Conservation (phyloP, 2,888 invertebrate genomes). For the Nudaria mundana region DNA sequence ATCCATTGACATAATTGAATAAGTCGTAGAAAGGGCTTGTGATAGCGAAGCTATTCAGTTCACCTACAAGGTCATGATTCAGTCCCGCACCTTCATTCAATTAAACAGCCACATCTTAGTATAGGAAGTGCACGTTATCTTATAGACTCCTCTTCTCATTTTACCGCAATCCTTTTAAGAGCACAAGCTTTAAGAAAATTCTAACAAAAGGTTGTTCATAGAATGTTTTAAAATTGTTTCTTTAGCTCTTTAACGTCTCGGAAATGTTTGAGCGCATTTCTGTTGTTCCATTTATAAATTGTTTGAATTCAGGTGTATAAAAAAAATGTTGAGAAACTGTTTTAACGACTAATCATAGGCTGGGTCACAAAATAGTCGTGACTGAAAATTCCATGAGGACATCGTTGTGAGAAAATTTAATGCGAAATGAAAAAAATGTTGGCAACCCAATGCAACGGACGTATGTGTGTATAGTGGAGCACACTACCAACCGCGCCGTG, state of each 20-base stretch:
- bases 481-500: slow-evolving; percentile 52
- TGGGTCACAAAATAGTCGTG: too few species aligned
- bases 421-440: slow-evolving; percentile 63
- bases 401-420: slow-evolving; percentile 59
- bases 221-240: slow-evolving; percentile 57
- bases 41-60: slow-evolving; percentile 55
- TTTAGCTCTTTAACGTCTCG: slow-evolving; percentile 27
- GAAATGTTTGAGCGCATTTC: slow-evolving; percentile 27
- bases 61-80: slow-evolving; percentile 51
- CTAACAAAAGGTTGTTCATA: slow-evolving; percentile 56
- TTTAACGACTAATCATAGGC: slow-evolving; percentile 59
- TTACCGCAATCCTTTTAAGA: slow-evolving; percentile 62
- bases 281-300: slow-evolving; percentile 22
- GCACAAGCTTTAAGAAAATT: slow-evolving; percentile 49
- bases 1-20: slow-evolving; percentile 44
- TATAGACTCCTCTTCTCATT: slow-evolving; percentile 49
- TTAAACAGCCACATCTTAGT: slow-evolving; percentile 29
- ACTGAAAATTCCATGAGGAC: slow-evolving; percentile 41
- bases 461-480: slow-evolving; percentile 54
- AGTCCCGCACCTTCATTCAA: slow-evolving; percentile 40
- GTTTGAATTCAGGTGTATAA: slow-evolving; percentile 19
- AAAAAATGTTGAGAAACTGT: not conserved
- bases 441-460: slow-evolving; percentile 58
- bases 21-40: slow-evolving; percentile 44
- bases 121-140: slow-evolving; percentile 41